Percentiles rank a stretch among this genome's conserved stretches.
Evolutionary conservation across 2,888 invertebrate genomes (phyloP).

Genomic region (Leucoptera coffeella): DNA sequence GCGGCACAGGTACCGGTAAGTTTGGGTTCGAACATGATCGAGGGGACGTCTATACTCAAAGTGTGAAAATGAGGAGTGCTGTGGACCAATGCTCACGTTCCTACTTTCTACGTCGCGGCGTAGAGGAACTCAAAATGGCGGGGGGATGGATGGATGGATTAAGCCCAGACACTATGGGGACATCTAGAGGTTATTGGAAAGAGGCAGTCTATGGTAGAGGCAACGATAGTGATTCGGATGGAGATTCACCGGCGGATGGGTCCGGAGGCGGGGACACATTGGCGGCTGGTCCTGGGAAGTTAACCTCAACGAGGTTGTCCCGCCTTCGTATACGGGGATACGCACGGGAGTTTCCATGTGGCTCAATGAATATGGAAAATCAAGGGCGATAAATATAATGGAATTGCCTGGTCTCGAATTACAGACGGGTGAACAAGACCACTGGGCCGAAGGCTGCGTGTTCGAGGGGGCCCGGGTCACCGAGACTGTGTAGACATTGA

Average conservation of each 20-base stretch:
- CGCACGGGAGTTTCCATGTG: not conserved
- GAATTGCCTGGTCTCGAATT: not conserved
- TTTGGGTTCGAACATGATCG: too few species aligned
- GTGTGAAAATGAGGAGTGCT: too few species aligned
- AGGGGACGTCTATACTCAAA: too few species aligned
- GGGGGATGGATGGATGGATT: not conserved
- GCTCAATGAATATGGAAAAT: not conserved
- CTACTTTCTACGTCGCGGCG: not conserved
- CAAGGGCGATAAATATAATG: not conserved
- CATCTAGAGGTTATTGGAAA: not conserved
- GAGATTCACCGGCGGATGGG: too few species aligned
- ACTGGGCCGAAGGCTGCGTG: not conserved
- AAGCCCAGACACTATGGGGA: not conserved
- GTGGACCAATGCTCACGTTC: not conserved
- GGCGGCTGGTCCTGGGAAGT: not conserved
- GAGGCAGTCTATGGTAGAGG: not conserved
- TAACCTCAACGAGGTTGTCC: not conserved
- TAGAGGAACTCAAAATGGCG: not conserved
- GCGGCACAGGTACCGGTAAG: too few species aligned
- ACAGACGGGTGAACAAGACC: not conserved
- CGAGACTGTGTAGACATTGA: too few species aligned
- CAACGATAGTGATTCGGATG: not conserved
- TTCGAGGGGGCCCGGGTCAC: not conserved
- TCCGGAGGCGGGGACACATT: too few species aligned
- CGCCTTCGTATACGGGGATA: not conserved